Conservation (phyloP, 2,113 vertebrate species). For the Colinus virginianus region DNA sequence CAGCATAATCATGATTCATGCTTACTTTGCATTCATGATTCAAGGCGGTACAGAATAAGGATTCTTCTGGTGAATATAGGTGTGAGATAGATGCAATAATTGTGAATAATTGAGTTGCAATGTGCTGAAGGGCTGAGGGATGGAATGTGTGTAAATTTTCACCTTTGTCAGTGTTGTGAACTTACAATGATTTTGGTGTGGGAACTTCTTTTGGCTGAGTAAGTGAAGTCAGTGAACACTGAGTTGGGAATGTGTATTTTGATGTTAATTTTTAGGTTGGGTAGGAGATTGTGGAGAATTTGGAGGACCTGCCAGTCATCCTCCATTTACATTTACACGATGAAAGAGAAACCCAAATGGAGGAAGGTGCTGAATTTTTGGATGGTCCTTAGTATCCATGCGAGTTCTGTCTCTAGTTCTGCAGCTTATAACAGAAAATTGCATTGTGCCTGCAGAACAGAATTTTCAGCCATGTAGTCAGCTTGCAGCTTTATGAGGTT, state of each 20-base stretch:
- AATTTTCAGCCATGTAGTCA: neutral
- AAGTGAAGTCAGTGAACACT: neutral
- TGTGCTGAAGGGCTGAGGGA: neutral
- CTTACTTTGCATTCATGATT: conserved; percentile 32
- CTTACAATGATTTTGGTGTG: neutral
- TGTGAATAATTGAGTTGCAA: neutral
- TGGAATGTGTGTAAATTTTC: neutral
- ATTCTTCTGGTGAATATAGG: neutral
- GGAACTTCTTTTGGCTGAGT: neutral
- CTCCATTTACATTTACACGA: neutral
- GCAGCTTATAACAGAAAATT: neutral
- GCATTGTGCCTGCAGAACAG: neutral
- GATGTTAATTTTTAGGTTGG: neutral
- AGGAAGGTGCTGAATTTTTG: neutral
- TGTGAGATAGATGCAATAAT: neutral
- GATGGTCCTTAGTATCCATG: neutral
- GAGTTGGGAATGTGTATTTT: neutral
- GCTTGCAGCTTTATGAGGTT: neutral
- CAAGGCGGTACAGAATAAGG: neutral
- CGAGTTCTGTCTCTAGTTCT: neutral
- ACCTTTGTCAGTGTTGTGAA: neutral
- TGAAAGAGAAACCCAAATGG: neutral
- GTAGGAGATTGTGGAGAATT: neutral
- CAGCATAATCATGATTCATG: neutral
- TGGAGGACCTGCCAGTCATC: neutral